These are phyloP conservation scores for Ascaphus truei DNA, from an alignment of 2,113 vertebrate genomes.

Conservation along the genomic window DNA sequence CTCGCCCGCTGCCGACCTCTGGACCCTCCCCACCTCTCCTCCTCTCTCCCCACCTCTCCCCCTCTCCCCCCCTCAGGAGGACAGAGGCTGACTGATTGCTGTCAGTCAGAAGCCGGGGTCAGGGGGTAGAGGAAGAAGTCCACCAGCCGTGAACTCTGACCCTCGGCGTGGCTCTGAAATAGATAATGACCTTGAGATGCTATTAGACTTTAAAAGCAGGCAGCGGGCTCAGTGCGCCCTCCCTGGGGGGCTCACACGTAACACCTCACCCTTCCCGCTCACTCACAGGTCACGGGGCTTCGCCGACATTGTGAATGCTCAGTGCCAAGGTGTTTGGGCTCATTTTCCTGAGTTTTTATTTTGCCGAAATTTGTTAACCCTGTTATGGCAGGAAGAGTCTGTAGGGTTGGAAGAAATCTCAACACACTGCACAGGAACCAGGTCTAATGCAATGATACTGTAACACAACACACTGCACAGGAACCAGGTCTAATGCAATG, in stretches of 20 bases:
- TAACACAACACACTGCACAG: no score
- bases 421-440: background rate
- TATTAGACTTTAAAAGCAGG: constrained; percentile 92
- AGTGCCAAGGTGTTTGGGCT: background rate
- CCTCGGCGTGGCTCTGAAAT: constrained; percentile 85
- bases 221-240: constrained; percentile 7
- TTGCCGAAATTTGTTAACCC: constrained; percentile 13
- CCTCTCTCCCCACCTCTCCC: constrained; percentile 93
- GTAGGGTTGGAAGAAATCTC: no score
- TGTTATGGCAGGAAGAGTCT: background rate
- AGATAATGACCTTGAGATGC: constrained; percentile 97
- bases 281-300: constrained; percentile 32
- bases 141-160: constrained; percentile 90
- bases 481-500: no score
- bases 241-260: constrained; percentile 11
- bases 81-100: constrained; percentile 94
- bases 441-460: background rate
- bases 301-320: background rate
- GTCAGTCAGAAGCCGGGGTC: constrained; percentile 84
- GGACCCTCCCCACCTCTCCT: constrained; percentile 88
- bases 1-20: constrained; percentile 88
- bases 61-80: constrained; percentile 90
- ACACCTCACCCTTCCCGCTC: constrained; percentile 11
- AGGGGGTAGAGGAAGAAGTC: constrained; percentile 84
- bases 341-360: constrained; percentile 3